A percentile compares a stretch with the other conserved stretches of the same genome.
phyloP scores from a whole-genome alignment of 2,888 invertebrate genomes.

The Spodoptera littoralis region DNA sequence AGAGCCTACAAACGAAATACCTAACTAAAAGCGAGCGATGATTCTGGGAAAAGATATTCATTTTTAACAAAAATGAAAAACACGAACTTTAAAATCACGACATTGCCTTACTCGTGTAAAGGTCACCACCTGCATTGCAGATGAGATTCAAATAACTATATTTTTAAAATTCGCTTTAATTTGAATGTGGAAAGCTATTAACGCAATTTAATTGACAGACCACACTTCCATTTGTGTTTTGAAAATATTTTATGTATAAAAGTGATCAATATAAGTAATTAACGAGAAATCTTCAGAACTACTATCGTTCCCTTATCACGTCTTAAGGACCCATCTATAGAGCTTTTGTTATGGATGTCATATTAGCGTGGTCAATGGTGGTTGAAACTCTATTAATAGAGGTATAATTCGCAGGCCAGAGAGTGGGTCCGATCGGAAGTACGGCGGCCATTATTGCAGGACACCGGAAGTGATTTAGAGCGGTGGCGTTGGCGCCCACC shows the following conservation, averaged over 20 bases:
- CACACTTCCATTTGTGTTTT: neutral
- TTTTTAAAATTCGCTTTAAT: too few species aligned
- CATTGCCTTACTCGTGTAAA: too few species aligned
- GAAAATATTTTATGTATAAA: neutral
- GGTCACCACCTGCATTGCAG: too few species aligned
- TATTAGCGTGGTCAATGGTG: slow-evolving; percentile 35
- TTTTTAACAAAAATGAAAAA: too few species aligned
- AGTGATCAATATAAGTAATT: neutral
- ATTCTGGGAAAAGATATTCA: neutral
- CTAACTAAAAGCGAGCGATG: slow-evolving; percentile 1
- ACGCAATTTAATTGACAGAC: neutral
- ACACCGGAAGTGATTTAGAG: slow-evolving; percentile 74
- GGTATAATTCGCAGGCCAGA: slow-evolving; percentile 60
- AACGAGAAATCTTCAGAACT: neutral
- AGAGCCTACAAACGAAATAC: slow-evolving; percentile 20
- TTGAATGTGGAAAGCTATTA: too few species aligned
- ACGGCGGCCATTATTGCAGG: slow-evolving; percentile 65
- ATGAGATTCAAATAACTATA: too few species aligned
- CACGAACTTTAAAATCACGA: too few species aligned
- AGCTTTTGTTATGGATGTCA: slow-evolving; percentile 25
- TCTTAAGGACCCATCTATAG: neutral
- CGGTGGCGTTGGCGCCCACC: slow-evolving; percentile 56
- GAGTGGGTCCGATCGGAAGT: slow-evolving; percentile 59
- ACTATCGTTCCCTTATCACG: neutral
- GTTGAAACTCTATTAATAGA: slow-evolving; percentile 65